Percentiles rank a stretch among this genome's conserved stretches.
These are phyloP conservation scores for Pyxicephalus adspersus DNA, from an alignment of 2,113 vertebrate species.

Conservation along the genomic window DNA sequence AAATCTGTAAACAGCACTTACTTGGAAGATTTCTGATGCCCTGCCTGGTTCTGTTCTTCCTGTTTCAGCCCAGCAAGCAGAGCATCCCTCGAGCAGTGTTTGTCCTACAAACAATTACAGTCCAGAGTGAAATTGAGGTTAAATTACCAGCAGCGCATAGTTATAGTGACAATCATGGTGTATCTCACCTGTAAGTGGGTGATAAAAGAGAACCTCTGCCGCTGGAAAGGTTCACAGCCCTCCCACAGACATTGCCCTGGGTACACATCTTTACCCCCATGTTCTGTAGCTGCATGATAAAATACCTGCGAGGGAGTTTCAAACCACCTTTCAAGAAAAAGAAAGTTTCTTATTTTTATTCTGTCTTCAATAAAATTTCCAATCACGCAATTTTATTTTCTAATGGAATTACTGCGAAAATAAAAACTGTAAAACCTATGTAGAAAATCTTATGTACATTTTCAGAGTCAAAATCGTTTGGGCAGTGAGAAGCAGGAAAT, in stretches of 20 bases:
- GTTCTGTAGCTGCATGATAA: constrained; percentile 94
- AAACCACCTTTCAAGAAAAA: constrained; percentile 85
- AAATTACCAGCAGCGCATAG: too few relatives aligned
- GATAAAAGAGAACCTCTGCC: constrained; percentile 97
- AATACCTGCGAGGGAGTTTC: constrained; percentile 97
- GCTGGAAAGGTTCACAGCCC: constrained; percentile 94
- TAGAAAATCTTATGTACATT: not conserved
- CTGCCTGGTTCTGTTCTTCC: constrained; percentile 89
- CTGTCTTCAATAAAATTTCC: too few relatives aligned
- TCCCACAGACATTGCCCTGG: constrained; percentile 96
- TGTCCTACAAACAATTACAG: constrained; percentile 78
- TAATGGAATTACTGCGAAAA: too few relatives aligned
- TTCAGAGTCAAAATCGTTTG: not conserved
- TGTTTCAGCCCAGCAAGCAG: constrained; percentile 92
- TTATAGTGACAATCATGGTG: not conserved
- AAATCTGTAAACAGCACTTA: constrained; percentile 62
- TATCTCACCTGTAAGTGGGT: constrained; percentile 91
- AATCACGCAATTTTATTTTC: too few relatives aligned
- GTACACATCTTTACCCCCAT: constrained; percentile 91
- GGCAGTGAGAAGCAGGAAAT: too few relatives aligned
- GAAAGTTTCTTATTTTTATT: too few relatives aligned
- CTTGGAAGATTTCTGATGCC: constrained; percentile 90
- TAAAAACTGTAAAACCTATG: not conserved
- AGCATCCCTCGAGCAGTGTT: constrained; percentile 97
- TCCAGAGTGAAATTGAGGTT: too few relatives aligned